These are phyloP conservation scores for Aphelocoma californica DNA, from an alignment of 2,797 vertebrate species.

Conservation along the genomic window DNA sequence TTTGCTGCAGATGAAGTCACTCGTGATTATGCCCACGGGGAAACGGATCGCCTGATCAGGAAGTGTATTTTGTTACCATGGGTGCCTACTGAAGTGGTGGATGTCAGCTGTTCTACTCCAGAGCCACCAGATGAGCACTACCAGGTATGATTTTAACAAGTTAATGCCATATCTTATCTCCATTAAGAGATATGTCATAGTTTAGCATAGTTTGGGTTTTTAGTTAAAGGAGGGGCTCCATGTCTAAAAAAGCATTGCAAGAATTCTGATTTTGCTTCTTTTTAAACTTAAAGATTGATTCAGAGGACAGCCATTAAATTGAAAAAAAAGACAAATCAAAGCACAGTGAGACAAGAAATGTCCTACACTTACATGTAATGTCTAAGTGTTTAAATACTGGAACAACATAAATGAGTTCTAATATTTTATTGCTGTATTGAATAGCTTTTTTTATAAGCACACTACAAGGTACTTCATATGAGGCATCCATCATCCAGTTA, in stretches of 20 bases:
- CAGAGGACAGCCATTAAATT: not conserved
- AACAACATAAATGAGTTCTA: not conserved
- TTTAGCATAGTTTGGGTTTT: too few relatives aligned
- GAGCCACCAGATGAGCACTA: conserved; percentile 86
- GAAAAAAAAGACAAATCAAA: not conserved
- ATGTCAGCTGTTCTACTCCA: conserved; percentile 70
- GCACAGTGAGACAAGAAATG: not conserved
- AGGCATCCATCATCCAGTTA: not conserved
- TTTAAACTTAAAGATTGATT: not conserved
- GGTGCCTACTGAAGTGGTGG: conserved; percentile 76
- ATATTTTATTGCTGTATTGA: not conserved
- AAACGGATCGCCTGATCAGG: conserved; percentile 81
- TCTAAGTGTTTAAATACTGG: not conserved
- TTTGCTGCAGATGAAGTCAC: conserved; percentile 87
- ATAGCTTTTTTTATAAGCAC: not conserved
- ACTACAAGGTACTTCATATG: not conserved
- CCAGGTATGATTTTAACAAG: conserved; percentile 74
- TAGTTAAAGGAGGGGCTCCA: too few relatives aligned
- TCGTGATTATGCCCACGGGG: conserved; percentile 88
- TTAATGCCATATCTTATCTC: not conserved
- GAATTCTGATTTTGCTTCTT: not conserved
- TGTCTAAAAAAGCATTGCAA: not conserved
- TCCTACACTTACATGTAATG: not conserved
- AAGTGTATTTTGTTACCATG: conserved; percentile 88
- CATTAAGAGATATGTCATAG: not conserved